Evolutionary conservation across 2,113 vertebrate species (phyloP).

Genomic region (Ellobius talpinus): DNA sequence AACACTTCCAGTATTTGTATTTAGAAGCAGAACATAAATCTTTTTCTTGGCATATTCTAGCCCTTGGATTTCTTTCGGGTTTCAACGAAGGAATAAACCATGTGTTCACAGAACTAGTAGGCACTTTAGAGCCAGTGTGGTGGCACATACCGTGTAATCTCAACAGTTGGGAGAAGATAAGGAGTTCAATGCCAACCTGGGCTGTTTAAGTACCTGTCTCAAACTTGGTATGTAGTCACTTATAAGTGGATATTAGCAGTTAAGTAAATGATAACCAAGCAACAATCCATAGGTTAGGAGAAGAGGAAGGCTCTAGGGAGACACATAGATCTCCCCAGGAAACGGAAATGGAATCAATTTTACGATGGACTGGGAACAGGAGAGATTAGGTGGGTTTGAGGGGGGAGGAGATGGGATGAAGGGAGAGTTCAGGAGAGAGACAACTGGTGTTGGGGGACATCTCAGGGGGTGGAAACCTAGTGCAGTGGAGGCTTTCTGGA

Average conservation of each 20-base stretch:
- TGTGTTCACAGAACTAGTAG: conserved; percentile 36
- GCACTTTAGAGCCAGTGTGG: neutral
- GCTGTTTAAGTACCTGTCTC: neutral
- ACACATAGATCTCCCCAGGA: neutral
- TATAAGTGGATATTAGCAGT: neutral
- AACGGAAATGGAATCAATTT: neutral
- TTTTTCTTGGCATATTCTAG: conserved; percentile 42
- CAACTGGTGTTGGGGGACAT: neutral
- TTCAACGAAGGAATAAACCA: conserved; percentile 62
- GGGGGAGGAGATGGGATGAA: neutral
- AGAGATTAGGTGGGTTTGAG: neutral
- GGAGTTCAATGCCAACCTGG: neutral
- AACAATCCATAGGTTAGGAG: neutral
- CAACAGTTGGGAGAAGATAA: neutral
- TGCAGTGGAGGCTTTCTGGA: neutral
- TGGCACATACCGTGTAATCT: neutral
- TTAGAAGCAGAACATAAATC: conserved; percentile 51
- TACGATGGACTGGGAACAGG: neutral
- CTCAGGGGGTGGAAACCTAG: neutral
- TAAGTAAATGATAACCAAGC: neutral
- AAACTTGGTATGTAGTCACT: neutral
- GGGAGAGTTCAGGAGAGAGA: neutral
- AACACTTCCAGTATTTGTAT: conserved; percentile 31
- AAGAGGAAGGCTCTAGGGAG: neutral
- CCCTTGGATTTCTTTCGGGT: conserved; percentile 63